Conservation (phyloP, 2,113 vertebrate species). For the Myotis yumanensis region DNA sequence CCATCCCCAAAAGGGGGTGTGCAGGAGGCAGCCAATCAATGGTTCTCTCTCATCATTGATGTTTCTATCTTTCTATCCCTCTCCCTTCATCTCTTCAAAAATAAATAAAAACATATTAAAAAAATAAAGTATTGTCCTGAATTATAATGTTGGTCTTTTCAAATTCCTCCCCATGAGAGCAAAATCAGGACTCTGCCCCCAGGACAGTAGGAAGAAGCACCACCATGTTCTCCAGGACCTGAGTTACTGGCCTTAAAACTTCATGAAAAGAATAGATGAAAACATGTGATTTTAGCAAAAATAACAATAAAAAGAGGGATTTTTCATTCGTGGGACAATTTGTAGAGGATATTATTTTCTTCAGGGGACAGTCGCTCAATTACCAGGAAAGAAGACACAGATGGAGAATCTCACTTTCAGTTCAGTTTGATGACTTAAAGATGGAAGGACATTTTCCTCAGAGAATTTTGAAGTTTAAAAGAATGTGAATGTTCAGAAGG, state of each 20-base stretch:
- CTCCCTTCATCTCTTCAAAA: no score
- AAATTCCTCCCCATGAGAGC: not conserved
- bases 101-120: not conserved
- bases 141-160: not conserved
- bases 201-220: not conserved
- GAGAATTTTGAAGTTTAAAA: constrained; percentile 3
- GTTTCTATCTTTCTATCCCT: no score
- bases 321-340: not conserved
- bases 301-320: not conserved
- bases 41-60: no score
- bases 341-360: not conserved
- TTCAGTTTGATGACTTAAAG: not conserved
- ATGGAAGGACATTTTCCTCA: not conserved
- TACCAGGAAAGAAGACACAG: not conserved
- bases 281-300: not conserved
- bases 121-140: not conserved
- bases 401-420: not conserved
- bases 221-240: not conserved
- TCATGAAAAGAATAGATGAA: not conserved
- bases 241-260: not conserved
- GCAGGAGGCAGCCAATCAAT: no score
- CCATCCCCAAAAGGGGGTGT: no score
- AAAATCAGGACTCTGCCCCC: not conserved
- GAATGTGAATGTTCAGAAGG: not conserved
- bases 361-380: not conserved